Conservation (phyloP, 1,140 invertebrate species). For the Camponotus pennsylvanicus region DNA sequence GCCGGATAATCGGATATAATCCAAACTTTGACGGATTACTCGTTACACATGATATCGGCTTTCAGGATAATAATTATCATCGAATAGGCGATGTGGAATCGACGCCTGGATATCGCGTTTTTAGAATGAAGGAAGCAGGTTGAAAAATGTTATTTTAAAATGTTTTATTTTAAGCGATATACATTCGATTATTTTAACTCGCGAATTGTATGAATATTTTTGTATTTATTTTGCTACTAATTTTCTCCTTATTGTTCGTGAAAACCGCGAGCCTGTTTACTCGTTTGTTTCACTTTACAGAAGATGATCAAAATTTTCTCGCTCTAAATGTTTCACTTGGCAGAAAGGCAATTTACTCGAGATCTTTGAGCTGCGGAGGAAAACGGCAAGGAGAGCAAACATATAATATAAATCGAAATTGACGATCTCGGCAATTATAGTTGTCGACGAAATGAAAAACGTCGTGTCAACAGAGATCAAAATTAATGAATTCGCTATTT, state of each 20-base stretch:
- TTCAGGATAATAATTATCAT: slow-evolving; percentile 67
- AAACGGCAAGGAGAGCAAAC: slow-evolving; percentile 42
- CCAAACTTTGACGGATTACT: slow-evolving; percentile 66
- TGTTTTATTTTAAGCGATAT: neutral
- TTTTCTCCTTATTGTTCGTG: slow-evolving; percentile 34
- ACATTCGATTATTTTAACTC: slow-evolving; percentile 1
- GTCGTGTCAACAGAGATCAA: slow-evolving; percentile 42
- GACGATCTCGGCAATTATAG: slow-evolving; percentile 53
- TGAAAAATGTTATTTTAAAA: neutral
- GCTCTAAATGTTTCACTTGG: slow-evolving; percentile 73
- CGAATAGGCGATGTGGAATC: neutral
- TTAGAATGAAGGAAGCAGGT: neutral
- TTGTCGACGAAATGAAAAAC: slow-evolving; percentile 44
- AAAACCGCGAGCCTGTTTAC: slow-evolving; percentile 49
- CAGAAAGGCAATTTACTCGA: slow-evolving; percentile 71
- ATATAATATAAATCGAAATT: slow-evolving; percentile 59
- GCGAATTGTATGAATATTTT: slow-evolving; percentile 24
- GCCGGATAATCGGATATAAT: slow-evolving; percentile 70
- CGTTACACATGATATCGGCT: slow-evolving; percentile 55
- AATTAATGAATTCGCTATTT: slow-evolving; percentile 57
- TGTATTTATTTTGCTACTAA: neutral
- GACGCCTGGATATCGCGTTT: neutral
- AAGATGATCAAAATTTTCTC: slow-evolving; percentile 69
- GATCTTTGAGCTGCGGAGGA: slow-evolving; percentile 57
- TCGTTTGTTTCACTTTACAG: slow-evolving; percentile 9